Evolutionary conservation across 2,888 invertebrate species (phyloP).

Genomic region (Margaritifera margaritifera): DNA sequence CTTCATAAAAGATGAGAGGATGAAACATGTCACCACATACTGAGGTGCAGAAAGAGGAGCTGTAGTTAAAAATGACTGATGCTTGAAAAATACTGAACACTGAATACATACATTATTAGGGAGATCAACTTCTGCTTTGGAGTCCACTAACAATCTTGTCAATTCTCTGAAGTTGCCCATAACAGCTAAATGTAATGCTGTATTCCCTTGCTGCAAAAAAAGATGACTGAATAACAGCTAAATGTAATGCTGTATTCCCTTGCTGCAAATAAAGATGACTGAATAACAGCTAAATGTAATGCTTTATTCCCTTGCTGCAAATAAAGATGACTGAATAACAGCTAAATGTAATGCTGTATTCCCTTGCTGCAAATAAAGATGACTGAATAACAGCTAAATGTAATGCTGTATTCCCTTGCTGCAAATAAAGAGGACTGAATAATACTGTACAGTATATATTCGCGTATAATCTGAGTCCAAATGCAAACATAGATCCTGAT

Average conservation of each 20-base stretch:
- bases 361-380: slow-evolving; percentile 73
- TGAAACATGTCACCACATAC: too few species aligned
- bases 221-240: slow-evolving; percentile 77
- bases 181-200: slow-evolving; percentile 90
- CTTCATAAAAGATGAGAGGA: too few species aligned
- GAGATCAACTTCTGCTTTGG: slow-evolving; percentile 82
- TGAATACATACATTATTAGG: slow-evolving; percentile 80
- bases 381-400: slow-evolving; percentile 90
- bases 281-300: slow-evolving; percentile 87
- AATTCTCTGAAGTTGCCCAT: slow-evolving; percentile 84
- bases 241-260: slow-evolving; percentile 86
- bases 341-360: slow-evolving; percentile 90
- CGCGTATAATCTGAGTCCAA: too few species aligned
- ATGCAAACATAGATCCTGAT: too few species aligned
- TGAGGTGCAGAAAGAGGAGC: too few species aligned
- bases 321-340: too few species aligned
- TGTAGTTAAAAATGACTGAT: too few species aligned
- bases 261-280: too few species aligned
- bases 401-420: slow-evolving; percentile 83
- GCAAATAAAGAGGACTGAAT: slow-evolving; percentile 15
- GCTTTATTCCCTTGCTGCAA: slow-evolving; percentile 81
- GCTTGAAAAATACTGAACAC: too few species aligned
- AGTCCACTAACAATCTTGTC: slow-evolving; percentile 80
- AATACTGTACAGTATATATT: too few species aligned
- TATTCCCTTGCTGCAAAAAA: slow-evolving; percentile 76